These are phyloP conservation scores for Wasmannia auropunctata DNA, from an alignment of 1,140 invertebrate species.

Conservation along the genomic window DNA sequence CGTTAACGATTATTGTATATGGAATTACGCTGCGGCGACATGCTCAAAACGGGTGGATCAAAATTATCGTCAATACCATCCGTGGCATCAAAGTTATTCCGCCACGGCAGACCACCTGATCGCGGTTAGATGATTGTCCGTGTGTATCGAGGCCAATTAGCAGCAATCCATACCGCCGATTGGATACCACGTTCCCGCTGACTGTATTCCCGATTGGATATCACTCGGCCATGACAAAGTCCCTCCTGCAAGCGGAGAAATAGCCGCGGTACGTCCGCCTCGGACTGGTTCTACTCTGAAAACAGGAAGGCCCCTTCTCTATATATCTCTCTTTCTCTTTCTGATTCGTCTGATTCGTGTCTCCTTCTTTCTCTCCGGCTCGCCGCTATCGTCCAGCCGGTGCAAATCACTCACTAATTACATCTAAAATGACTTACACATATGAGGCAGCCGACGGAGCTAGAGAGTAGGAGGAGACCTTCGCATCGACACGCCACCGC, in stretches of 20 bases:
- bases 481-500: background rate
- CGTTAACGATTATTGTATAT: background rate
- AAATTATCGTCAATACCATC: constrained; percentile 19
- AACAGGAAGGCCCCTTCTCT: constrained; percentile 33
- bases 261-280: constrained; percentile 59
- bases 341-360: background rate
- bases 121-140: constrained; percentile 66
- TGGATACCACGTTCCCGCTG: constrained; percentile 73
- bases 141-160: constrained; percentile 75
- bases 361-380: constrained; percentile 16
- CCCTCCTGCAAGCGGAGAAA: constrained; percentile 72
- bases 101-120: constrained; percentile 71
- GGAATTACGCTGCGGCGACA: background rate
- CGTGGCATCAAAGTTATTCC: constrained; percentile 30
- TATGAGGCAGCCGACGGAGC: background rate
- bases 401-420: constrained; percentile 76
- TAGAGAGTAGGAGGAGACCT: constrained; percentile 31
- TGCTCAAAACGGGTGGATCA: background rate
- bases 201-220: constrained; percentile 74
- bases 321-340: constrained; percentile 2
- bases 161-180: constrained; percentile 70
- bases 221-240: constrained; percentile 76
- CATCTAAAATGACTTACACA: constrained; percentile 66
- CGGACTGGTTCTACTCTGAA: constrained; percentile 68
- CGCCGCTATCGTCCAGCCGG: constrained; percentile 56